phyloP scores from a whole-genome alignment of 2,113 vertebrate species.

The Python bivittatus region DNA sequence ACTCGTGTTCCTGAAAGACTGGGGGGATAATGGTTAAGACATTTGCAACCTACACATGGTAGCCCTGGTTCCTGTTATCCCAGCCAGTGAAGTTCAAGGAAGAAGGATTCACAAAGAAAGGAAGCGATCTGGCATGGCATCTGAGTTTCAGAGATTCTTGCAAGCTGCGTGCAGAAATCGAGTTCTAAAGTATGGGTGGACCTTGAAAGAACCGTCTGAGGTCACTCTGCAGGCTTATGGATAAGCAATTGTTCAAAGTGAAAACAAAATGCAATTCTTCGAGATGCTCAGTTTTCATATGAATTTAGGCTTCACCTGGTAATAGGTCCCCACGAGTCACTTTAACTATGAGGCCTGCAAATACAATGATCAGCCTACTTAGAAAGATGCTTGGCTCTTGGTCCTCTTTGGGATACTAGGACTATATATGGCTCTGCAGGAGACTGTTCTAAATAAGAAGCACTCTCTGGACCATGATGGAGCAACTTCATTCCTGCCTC shows the following conservation, averaged over 20 bases:
- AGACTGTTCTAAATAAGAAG: neutral
- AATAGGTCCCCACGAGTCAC: neutral
- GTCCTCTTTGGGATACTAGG: neutral
- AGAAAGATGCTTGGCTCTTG: neutral
- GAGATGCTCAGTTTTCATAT: slow-evolving; percentile 1
- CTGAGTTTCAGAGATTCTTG: neutral
- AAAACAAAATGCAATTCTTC: neutral
- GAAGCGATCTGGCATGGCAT: neutral
- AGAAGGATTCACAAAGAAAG: neutral
- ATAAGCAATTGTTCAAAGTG: slow-evolving; percentile 1
- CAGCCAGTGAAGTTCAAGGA: neutral
- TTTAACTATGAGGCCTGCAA: neutral
- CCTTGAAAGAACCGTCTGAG: neutral
- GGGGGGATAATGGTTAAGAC: too few relatives aligned
- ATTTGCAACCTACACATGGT: too few relatives aligned
- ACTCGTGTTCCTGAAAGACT: too few relatives aligned
- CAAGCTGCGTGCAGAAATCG: neutral
- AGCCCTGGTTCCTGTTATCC: neutral
- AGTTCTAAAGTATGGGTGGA: neutral
- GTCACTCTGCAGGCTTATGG: neutral
- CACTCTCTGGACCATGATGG: neutral
- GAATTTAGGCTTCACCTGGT: neutral
- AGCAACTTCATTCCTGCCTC: neutral
- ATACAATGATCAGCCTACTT: neutral
- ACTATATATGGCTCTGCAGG: neutral